phyloP scores from a whole-genome alignment of 2,888 invertebrate genomes.

The Standfussiana lucernea region DNA sequence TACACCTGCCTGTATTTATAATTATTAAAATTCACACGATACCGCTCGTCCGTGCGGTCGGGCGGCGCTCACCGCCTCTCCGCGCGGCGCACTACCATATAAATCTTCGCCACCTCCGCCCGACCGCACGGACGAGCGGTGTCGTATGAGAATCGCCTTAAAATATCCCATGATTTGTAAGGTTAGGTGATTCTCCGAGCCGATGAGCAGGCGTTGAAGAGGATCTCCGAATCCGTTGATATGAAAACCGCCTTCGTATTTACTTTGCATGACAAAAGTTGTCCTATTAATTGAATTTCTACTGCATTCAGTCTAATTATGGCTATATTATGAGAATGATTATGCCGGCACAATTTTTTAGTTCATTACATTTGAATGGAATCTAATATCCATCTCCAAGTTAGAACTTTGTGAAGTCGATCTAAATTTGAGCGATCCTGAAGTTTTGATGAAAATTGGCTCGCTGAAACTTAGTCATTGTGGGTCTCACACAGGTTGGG shows the following conservation, averaged over 20 bases:
- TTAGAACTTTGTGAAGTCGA: conserved; percentile 61
- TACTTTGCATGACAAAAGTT: not conserved
- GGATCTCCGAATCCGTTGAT: too few relatives aligned
- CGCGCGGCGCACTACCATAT: not conserved
- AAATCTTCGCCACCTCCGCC: too few relatives aligned
- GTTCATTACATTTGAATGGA: conserved; percentile 39
- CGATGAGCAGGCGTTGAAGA: too few relatives aligned
- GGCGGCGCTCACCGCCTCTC: too few relatives aligned
- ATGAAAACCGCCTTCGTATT: too few relatives aligned
- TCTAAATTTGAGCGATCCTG: conserved; percentile 63
- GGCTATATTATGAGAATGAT: not conserved
- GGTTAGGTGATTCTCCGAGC: not conserved
- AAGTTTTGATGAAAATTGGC: conserved; percentile 67
- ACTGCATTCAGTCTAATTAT: not conserved
- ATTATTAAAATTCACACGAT: too few relatives aligned
- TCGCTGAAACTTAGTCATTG: conserved; percentile 56
- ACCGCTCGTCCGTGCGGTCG: too few relatives aligned
- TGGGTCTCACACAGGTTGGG: conserved; percentile 24
- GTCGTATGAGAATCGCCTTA: too few relatives aligned
- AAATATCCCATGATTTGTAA: not conserved
- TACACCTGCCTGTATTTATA: not conserved
- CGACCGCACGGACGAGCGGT: too few relatives aligned
- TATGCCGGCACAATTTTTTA: conserved; percentile 21
- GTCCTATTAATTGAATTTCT: not conserved
- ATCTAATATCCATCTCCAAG: conserved; percentile 53